These are phyloP conservation scores for Chelidonichthys spinosus DNA, from an alignment of 2,797 vertebrate species.

Conservation along the genomic window DNA sequence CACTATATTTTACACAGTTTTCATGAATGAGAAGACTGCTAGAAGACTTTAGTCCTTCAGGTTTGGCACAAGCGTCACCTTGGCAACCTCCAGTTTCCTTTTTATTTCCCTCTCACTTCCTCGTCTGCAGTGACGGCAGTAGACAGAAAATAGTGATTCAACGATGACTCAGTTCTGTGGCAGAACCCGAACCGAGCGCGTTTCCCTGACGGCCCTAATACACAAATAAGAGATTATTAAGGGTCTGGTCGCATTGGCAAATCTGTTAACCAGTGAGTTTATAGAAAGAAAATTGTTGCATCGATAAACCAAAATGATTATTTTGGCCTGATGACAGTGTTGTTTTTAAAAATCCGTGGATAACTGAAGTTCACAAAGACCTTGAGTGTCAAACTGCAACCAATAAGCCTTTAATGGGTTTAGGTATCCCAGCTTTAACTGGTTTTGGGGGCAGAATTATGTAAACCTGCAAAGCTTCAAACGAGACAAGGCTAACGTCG, in stretches of 20 bases:
- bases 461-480: slow-evolving; percentile 7
- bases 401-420: background rate
- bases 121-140: slow-evolving; percentile 16
- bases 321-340: background rate
- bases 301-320: background rate
- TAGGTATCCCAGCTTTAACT: background rate
- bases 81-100: slow-evolving; percentile 21
- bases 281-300: background rate
- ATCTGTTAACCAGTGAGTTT: background rate
- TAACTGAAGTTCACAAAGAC: background rate
- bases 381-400: background rate
- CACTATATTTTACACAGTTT: background rate
- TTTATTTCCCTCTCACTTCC: slow-evolving; percentile 28
- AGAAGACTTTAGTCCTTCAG: background rate
- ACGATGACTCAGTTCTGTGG: slow-evolving; percentile 45
- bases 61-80: slow-evolving; percentile 14
- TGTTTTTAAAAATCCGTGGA: background rate
- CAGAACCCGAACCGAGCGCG: slow-evolving; percentile 6
- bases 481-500: background rate
- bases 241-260: background rate
- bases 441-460: background rate
- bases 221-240: slow-evolving; percentile 2
- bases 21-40: background rate
- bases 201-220: background rate
- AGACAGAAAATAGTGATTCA: slow-evolving; percentile 18